Conservation (phyloP, 92 coral and sea anemone species). For the Palythoa caribaeorum region DNA sequence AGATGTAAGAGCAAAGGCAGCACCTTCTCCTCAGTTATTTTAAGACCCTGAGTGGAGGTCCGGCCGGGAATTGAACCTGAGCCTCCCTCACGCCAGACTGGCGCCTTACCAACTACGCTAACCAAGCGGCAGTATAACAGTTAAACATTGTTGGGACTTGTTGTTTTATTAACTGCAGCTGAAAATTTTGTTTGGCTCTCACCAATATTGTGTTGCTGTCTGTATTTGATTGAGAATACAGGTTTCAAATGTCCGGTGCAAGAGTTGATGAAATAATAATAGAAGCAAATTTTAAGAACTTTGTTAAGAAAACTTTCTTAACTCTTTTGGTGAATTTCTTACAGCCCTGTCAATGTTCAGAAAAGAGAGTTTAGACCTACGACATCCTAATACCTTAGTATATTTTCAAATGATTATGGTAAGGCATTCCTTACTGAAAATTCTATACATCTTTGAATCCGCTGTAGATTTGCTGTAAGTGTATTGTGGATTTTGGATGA, state of each 20-base stretch:
- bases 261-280: no score
- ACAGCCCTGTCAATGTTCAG: background rate
- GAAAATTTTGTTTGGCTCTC: no score
- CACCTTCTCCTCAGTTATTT: no score
- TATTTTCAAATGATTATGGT: background rate
- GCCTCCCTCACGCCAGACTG: no score
- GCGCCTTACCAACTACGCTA: no score
- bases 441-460: background rate
- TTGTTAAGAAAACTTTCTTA: background rate
- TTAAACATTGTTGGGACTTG: no score
- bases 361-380: no score
- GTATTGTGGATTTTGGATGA: constrained; percentile 89
- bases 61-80: no score
- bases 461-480: constrained; percentile 82
- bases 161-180: no score
- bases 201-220: background rate
- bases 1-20: no score
- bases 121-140: background rate
- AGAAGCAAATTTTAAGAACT: background rate
- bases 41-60: no score
- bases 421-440: no score
- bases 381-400: background rate
- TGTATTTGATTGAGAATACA: background rate
- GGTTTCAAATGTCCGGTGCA: background rate
- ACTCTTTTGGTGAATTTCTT: background rate